Base-by-base conservation (phyloP, 2,797 vertebrate genomes). In the Morus bassanus region DNA sequence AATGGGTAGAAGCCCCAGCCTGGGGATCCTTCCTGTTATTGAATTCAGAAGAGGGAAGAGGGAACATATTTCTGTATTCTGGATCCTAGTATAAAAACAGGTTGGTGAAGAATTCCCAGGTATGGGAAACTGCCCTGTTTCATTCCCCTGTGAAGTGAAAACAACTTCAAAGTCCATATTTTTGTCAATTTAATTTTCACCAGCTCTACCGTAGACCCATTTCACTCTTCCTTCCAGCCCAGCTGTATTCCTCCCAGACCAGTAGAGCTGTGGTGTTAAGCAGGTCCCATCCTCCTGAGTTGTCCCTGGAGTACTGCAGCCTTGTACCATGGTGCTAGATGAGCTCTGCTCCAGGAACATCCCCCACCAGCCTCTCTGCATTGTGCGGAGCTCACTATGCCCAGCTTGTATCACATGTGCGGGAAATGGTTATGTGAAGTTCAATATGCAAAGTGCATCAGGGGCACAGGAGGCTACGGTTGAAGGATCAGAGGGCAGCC, bases 291-390 rank as follows among this genome's bases (percentile, higher is more conserved):
- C 21, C 48, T 0, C 31, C 46, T 1, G 6, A 15, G 41, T 43
- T 21, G 5, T 3, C 22, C n/a, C 56, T 48, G 57, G 51, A 45
- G 63, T 5, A 0, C 15, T 24, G 63, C 48, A 56, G 82, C 54
- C 28, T 10, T 5, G 51, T 17, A 7, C 24, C 2, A 0, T 0
- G 0, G 60, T 23, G 28, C 31, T 1, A 1, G 45, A 2, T 1
- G 48, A 35, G 75, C 51, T 19, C n/a, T 70, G 61, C 41, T 59
- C 37, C 43, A 6, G 27, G 63, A 53, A 27, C 35, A 7, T 10
- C 25, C 19, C 25, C 43, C 33, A 4, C 3, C 46, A 56, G 33
- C 33, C 70, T 6, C 65, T 33, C 25, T 4, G 33, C 0, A 0
- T 14, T 31, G 24, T 2, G 60, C 73, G 56, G 74, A 13, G 54